phyloP scores from a whole-genome alignment of 2,113 vertebrate genomes.

The Ascaphus truei region DNA sequence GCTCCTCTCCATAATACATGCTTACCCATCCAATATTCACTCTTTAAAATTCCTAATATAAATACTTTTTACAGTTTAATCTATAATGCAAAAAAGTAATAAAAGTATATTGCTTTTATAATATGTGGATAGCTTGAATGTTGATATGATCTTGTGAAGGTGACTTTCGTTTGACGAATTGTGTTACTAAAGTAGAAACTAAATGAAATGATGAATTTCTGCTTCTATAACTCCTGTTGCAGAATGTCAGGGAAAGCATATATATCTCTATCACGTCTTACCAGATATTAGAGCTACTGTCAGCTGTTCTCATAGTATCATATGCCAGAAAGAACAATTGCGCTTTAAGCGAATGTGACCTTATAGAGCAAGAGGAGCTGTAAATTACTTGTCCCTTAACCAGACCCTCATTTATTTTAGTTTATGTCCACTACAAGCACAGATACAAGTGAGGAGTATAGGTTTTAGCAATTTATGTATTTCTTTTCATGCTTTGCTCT shows the following conservation, averaged over 20 bases:
- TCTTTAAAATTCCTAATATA: background rate
- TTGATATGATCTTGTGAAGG: constrained; percentile 39
- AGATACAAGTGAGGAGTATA: constrained; percentile 40
- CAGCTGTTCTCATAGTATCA: constrained; percentile 28
- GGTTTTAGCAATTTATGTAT: constrained; percentile 43
- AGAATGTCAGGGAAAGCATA: constrained; percentile 1
- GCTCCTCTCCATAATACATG: background rate
- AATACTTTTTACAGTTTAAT: background rate
- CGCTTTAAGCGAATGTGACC: constrained; percentile 51
- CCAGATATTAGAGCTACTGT: constrained; percentile 38
- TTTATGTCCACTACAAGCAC: constrained; percentile 44
- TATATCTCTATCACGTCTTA: constrained; percentile 51
- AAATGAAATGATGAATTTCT: constrained; percentile 32
- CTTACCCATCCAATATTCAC: background rate
- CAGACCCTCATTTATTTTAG: constrained; percentile 45
- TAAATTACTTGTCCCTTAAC: constrained; percentile 51
- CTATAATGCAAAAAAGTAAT: background rate
- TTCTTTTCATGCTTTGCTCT: constrained; percentile 25
- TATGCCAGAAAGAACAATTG: constrained; percentile 43
- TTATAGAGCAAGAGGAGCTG: constrained; percentile 49
- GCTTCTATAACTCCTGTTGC: background rate
- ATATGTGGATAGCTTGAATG: background rate
- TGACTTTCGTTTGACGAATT: constrained; percentile 50
- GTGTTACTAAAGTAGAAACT: constrained; percentile 17
- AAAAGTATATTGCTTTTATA: constrained; percentile 18